Evolutionary conservation across 64 coral and sea anemone species (phyloP), one percentile per base, ranked within the genome.

Genomic region (Cladopsammia gracilis): DNA sequence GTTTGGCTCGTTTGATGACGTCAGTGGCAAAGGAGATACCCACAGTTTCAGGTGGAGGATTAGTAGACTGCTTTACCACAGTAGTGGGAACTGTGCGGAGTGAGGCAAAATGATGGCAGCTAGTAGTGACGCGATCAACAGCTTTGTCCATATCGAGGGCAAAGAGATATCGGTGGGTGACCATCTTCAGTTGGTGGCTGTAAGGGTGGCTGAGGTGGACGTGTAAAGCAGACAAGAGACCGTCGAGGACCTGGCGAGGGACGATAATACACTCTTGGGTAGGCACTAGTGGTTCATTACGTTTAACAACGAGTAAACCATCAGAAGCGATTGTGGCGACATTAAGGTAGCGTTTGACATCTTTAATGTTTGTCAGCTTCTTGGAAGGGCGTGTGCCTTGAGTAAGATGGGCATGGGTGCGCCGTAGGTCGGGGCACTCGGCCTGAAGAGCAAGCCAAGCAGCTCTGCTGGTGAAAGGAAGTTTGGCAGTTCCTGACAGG

Each of bases 311-410:
- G 18, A 87, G 70, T 23, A 87, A 51, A 16, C 85, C 42, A 18
- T 87, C 85, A 51, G 22, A 71, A 62, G 85, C 68, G 15, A 87
- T 87, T 20, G 85, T 50, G 19, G 85, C 10, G 11, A 58, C 70
- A 20, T 87, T 49, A 3, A 72, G 66, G 34, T 73, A 87, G 14
- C 66, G 85, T 52, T 87, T 54, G 0, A 73, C 65, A 73, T 51
- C 66, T 87, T 87, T 87, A 44, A 87, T 70, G 23, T 87, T 87
- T 16, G 85, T 73, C 12, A 53, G 0, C 50, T 87, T 87, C 22
- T 58, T 70, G 5, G 52, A 87, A 5, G 0, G 65, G 9, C 85
- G 14, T 11, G 67, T 87, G n/a, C 85, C 65, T 59, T 73, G 67
- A 25, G n/a, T 87, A 7, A 87, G 66, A n/a, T 87, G 85, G 20